Evolutionary conservation across 1,140 invertebrate species (phyloP), one percentile per base, ranked within the genome.

Genomic region (Callitettix versicolor): DNA sequence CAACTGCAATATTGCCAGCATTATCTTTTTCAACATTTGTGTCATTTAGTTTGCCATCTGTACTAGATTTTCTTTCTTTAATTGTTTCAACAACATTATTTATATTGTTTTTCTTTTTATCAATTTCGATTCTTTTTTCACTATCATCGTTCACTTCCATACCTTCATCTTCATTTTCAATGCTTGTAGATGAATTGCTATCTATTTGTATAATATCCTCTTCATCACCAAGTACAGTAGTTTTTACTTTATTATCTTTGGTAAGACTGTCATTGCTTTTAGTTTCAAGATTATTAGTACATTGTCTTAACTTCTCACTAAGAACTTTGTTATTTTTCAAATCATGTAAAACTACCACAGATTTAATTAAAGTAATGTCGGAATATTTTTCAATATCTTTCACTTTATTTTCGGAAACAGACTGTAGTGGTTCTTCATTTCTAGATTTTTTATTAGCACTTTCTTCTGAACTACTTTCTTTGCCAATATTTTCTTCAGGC

Each of bases 81-180:
- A 53, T 22, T 7, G n/a, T 53, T 53, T 34, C 15, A 24, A 42
- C 40, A 53, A 42, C 21, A 24, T 53, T 30, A 36, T 53, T 30
- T 9, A 42, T 42, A 26, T 53, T 53, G 5, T 49, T 49, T n/a
- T 33, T 15, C 9, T 53, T 53, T n/a, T 44, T 46, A 54, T 14
- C 20, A 4, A 17, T 21, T 15, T 55, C 43, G 22, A 34, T 42
- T 7, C 34, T 15, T 1, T 33, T 34, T 15, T 36, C 53, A 14
- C 12, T 38, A 17, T 33, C 43, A 15, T 49, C 24, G 11, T 1
- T 26, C 4, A 2, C 47, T 4, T 5, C 33, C n/a, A 9, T 26
- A 22, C 14, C 44, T 21, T 24, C 44, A 20, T 47, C 26, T 1
- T 30, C 21, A 14, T 24, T 20, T 11, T 12, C 22, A 1, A 21